Evolutionary conservation across 1,140 invertebrate genomes (phyloP).

Genomic region (Laupala kohalensis): DNA sequence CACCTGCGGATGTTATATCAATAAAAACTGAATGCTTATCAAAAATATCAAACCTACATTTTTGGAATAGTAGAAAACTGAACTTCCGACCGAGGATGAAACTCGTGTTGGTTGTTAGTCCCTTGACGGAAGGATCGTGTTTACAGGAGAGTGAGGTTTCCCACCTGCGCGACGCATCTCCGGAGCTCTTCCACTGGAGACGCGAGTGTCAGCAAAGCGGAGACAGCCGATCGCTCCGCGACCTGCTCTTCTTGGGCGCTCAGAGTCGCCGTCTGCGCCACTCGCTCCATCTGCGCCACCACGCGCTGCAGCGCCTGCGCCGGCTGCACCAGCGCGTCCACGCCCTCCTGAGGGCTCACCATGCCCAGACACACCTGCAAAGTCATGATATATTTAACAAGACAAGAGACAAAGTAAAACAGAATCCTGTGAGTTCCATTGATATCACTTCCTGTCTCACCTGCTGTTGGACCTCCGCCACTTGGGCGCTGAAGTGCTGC

Average conservation of each 20-base stretch:
- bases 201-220: constrained; percentile 28
- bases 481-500: not conserved
- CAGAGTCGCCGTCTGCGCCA: not conserved
- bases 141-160: too few relatives aligned
- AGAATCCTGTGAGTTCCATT: too few relatives aligned
- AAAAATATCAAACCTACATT: not conserved
- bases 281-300: not conserved
- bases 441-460: too few relatives aligned
- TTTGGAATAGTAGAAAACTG: not conserved
- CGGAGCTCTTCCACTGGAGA: constrained; percentile 37
- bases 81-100: not conserved
- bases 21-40: not conserved
- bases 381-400: not conserved
- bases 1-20: not conserved
- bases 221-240: not conserved
- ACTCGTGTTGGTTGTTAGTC: not conserved
- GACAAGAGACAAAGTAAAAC: too few relatives aligned
- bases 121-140: too few relatives aligned
- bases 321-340: not conserved
- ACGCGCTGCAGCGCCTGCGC: not conserved
- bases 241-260: not conserved
- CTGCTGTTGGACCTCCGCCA: not conserved
- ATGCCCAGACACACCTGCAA: not conserved
- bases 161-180: constrained; percentile 22
- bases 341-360: not conserved